These are phyloP conservation scores for Hoplostethus mediterraneus DNA, from an alignment of 2,797 vertebrate species.

Conservation along the genomic window DNA sequence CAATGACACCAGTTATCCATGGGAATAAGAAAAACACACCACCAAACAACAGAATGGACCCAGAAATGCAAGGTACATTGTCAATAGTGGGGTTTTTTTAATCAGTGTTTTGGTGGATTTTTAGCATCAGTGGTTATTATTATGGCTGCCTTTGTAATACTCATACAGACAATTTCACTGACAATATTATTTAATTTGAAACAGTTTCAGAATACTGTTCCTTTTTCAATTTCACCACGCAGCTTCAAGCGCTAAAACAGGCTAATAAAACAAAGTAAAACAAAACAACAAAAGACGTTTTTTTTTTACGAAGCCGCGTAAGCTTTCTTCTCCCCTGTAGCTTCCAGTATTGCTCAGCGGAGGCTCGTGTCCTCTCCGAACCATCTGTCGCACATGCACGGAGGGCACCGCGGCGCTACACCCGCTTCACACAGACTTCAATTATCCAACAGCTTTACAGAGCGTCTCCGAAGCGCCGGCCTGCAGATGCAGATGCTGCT, in stretches of 20 bases:
- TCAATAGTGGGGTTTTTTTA: too few relatives aligned
- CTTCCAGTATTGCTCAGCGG: conserved; percentile 57
- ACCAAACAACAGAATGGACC: too few relatives aligned
- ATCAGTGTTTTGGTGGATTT: neutral
- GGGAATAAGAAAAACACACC: too few relatives aligned
- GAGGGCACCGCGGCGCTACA: conserved; percentile 2
- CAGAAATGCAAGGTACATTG: too few relatives aligned
- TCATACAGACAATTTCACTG: neutral
- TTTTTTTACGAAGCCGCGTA: conserved; percentile 58
- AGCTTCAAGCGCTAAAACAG: conserved; percentile 48
- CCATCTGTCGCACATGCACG: conserved; percentile 67
- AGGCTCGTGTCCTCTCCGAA: conserved; percentile 62
- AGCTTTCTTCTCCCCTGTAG: conserved; percentile 46
- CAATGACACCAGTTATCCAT: too few relatives aligned
- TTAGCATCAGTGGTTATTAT: neutral
- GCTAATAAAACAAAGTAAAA: conserved; percentile 55
- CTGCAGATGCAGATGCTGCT: conserved; percentile 54
- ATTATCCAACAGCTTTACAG: conserved; percentile 71
- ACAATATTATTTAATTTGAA: conserved; percentile 11
- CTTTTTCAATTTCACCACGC: conserved; percentile 29
- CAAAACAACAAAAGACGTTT: too few relatives aligned
- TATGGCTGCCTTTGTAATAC: neutral
- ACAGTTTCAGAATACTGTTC: conserved; percentile 4
- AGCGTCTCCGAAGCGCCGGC: conserved; percentile 45
- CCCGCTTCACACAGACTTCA: conserved; percentile 70